These are phyloP conservation scores for Anomalospiza imberbis DNA, from an alignment of 2,797 vertebrate genomes.

Conservation along the genomic window DNA sequence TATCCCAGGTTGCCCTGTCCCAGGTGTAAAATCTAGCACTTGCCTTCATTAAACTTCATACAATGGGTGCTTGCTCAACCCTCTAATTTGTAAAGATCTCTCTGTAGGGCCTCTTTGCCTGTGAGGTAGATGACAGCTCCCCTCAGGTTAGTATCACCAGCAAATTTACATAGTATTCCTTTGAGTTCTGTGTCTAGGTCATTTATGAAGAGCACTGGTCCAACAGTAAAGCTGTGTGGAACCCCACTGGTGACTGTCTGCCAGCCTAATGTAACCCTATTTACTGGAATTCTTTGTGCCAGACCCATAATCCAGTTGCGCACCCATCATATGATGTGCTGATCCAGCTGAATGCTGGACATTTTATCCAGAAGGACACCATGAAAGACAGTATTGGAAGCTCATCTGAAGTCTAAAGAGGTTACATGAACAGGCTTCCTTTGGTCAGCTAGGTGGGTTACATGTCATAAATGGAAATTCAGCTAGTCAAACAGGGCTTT, in stretches of 20 bases:
- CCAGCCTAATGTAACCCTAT: not conserved
- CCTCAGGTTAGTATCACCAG: not conserved
- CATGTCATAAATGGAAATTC: not conserved
- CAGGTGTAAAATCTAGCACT: not conserved
- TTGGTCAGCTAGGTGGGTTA: not conserved
- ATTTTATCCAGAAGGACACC: not conserved
- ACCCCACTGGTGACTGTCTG: not conserved
- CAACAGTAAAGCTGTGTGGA: not conserved
- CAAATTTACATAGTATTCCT: not conserved
- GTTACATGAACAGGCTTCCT: not conserved
- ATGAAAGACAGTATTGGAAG: not conserved
- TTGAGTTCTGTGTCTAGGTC: not conserved
- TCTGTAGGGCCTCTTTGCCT: not conserved
- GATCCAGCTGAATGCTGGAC: not conserved
- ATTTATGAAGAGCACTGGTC: not conserved
- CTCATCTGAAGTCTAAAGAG: not conserved
- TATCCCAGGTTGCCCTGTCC: not conserved
- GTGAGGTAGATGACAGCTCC: not conserved
- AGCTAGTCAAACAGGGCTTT: not conserved
- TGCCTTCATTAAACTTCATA: not conserved
- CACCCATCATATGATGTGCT: not conserved
- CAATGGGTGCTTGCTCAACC: not conserved
- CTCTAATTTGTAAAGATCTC: not conserved
- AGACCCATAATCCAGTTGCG: not conserved
- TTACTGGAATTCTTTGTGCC: not conserved